A percentile compares a stretch with the other conserved stretches of the same genome.
Conservation (phyloP, 2,888 invertebrate species). For the Cantharis flavilabris region DNA sequence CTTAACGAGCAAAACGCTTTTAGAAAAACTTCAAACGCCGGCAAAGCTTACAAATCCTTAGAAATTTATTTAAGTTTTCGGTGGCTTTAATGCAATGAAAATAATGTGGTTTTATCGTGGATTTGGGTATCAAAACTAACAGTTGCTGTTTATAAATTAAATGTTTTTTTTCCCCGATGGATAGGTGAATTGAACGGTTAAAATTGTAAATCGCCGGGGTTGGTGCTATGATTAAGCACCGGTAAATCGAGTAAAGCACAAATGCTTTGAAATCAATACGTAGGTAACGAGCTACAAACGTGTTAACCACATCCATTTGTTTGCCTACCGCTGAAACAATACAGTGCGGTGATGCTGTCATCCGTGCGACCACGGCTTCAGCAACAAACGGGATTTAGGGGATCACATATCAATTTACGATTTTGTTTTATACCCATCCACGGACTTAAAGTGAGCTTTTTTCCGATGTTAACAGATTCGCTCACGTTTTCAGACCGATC, state of each 20-base stretch:
- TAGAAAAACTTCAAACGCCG: background rate
- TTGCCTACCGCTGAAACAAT: slow-evolving; percentile 57
- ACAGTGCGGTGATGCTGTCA: slow-evolving; percentile 53
- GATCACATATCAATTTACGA: slow-evolving; percentile 37
- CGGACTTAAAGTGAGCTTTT: background rate
- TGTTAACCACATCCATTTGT: slow-evolving; percentile 59
- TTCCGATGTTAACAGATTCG: background rate
- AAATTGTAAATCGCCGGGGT: background rate
- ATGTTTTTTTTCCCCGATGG: background rate
- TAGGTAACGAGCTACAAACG: slow-evolving; percentile 53
- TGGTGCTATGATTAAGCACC: slow-evolving; percentile 49
- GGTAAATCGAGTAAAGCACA: slow-evolving; percentile 53
- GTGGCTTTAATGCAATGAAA: background rate
- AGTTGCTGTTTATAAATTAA: background rate
- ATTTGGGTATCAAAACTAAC: background rate
- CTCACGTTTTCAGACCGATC: background rate
- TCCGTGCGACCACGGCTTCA: slow-evolving; percentile 40
- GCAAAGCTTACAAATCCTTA: background rate
- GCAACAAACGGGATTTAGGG: slow-evolving; percentile 37
- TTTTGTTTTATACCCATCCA: slow-evolving; percentile 27
- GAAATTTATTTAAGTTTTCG: background rate
- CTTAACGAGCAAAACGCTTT: background rate
- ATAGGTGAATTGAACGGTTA: background rate
- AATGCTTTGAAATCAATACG: slow-evolving; percentile 55
- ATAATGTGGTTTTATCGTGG: background rate